Evolutionary conservation across 2,113 vertebrate genomes (phyloP).

Genomic region (Syrrhaptes paradoxus): DNA sequence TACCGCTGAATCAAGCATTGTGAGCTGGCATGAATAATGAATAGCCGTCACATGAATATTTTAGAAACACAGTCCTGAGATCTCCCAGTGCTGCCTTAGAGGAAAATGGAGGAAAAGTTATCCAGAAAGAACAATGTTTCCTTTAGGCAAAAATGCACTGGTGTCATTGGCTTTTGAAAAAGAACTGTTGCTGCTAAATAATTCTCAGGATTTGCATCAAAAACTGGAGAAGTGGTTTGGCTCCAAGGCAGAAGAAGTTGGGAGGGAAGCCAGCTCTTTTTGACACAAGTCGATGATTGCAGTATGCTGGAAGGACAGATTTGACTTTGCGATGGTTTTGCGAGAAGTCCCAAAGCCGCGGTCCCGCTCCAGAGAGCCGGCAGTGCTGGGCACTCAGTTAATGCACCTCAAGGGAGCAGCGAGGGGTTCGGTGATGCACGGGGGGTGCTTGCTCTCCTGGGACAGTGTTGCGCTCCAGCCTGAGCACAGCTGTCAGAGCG

Average conservation of each 20-base stretch:
- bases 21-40: slow-evolving; percentile 25
- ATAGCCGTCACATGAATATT: slow-evolving; percentile 36
- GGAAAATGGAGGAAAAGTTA: slow-evolving; percentile 41
- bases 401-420: fast-evolving
- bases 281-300: not conserved
- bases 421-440: not conserved
- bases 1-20: slow-evolving; percentile 1
- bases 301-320: not conserved
- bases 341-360: not conserved
- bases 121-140: slow-evolving; percentile 45
- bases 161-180: not conserved
- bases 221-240: slow-evolving; percentile 3
- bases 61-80: slow-evolving; percentile 9
- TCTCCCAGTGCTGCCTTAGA: slow-evolving; percentile 15
- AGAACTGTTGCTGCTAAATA: not conserved
- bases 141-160: slow-evolving; percentile 43
- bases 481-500: not conserved
- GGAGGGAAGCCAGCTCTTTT: not conserved
- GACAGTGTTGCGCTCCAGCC: not conserved
- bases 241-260: slow-evolving; percentile 1
- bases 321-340: not conserved
- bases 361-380: not conserved
- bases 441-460: not conserved
- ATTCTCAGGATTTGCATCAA: slow-evolving; percentile 22
- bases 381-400: not conserved